Base-by-base conservation (phyloP, 2,888 invertebrate species). In the Ceratothoa steindachneri region DNA sequence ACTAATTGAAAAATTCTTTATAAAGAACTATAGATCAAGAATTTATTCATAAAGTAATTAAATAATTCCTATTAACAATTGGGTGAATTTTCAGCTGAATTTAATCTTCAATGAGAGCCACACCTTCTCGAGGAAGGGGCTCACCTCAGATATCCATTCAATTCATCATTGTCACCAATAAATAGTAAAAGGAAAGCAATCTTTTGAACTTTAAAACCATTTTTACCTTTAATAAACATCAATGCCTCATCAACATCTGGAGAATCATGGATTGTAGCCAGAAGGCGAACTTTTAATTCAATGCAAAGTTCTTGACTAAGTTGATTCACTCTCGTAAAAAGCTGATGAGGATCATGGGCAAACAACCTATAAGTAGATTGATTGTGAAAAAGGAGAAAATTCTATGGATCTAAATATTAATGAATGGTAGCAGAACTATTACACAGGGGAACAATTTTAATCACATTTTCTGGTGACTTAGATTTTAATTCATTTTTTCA, bases 81-180 rank as follows among this genome's bases (percentile, higher is more conserved):
- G n/a, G n/a, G n/a, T n/a, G 51, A 68, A 30, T 27, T 24, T 53
- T 74, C 74, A 74, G 74, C 15, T 22, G 24, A 53, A 27, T 41
- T 30, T 29, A 15, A 55, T 22, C 69, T 30, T 74, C 77, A 77
- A 15, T 19, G 72, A 74, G 77, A 77, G 77, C 71, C 77, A 74
- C 74, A 67, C 72, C 77, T 29, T 24, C 67, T 28, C 15, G 4
- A 65, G 31, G 24, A 65, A 31, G 74, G 77, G 77, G 72, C 74
- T 77, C 77, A 77, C 74, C 74, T 77, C 69, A 55, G 69, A 77
- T 77, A 77, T 77, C 77, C 74, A 71, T 77, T 77, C 77, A 69
- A 51, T 60, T 41, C 77, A 75, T 77, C 77, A 77, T 28, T 30
- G 30, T 52, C 19, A 1, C 1, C 15, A 51, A 7, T 9, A 30